phyloP scores from a whole-genome alignment of 2,113 vertebrate genomes.

The Heloderma charlesbogerti region DNA sequence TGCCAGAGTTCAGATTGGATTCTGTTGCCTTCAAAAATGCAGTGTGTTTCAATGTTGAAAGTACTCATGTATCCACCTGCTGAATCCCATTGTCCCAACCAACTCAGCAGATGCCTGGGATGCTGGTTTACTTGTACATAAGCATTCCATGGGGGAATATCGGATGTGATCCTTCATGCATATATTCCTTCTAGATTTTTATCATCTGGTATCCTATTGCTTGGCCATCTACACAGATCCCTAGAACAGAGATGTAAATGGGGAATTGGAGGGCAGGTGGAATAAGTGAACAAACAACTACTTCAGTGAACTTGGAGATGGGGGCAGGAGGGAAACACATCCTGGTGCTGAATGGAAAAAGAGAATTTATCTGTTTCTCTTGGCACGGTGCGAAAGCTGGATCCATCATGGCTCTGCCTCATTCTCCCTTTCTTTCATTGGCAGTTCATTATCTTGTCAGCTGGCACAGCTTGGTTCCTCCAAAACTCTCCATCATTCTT shows the following conservation, averaged over 20 bases:
- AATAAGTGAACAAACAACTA: background rate
- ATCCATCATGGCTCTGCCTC: slow-evolving; percentile 65
- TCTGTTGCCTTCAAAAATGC: background rate
- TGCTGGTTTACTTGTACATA: background rate
- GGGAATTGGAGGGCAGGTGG: background rate
- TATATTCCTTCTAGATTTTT: background rate
- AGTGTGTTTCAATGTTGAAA: background rate
- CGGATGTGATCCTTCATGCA: background rate
- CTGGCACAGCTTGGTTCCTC: slow-evolving; percentile 44
- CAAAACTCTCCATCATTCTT: slow-evolving; percentile 46
- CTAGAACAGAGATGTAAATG: fast-evolving
- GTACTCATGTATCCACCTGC: background rate
- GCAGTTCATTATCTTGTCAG: slow-evolving; percentile 71
- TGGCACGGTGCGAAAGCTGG: slow-evolving; percentile 34
- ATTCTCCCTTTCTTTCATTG: slow-evolving; percentile 54
- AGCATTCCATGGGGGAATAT: background rate
- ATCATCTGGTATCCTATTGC: background rate
- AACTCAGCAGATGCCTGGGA: background rate
- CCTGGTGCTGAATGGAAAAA: slow-evolving; percentile 6
- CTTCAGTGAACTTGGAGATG: background rate
- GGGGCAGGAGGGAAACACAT: slow-evolving; percentile 54
- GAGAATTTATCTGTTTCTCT: slow-evolving; percentile 64
- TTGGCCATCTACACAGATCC: background rate
- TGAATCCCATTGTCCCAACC: background rate
- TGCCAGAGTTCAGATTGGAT: background rate